Evolutionary conservation across 2,888 invertebrate species (phyloP).

Genomic region (Schizaphis graminum): DNA sequence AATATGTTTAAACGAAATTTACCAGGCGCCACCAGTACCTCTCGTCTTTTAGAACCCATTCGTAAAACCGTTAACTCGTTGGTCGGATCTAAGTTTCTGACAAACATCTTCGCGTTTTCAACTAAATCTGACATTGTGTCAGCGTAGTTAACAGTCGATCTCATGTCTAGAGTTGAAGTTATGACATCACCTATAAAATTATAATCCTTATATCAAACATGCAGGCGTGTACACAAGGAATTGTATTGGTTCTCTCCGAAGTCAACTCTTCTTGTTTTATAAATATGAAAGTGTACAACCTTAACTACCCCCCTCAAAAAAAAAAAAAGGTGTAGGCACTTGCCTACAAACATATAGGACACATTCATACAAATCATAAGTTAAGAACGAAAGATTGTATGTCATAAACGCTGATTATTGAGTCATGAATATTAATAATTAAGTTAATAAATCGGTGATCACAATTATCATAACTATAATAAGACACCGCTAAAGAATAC

Average conservation of each 20-base stretch:
- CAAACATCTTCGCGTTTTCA: constrained; percentile 91
- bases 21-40: constrained; percentile 96
- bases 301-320: no score
- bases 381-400: neutral
- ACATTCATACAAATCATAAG: neutral
- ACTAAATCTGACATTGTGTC: constrained; percentile 89
- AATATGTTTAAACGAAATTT: constrained; percentile 55
- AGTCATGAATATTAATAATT: neutral
- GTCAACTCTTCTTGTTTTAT: no score
- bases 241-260: no score
- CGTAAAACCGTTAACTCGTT: constrained; percentile 95
- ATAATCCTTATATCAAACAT: neutral
- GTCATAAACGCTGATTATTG: neutral
- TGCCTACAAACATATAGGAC: no score
- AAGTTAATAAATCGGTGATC: neutral
- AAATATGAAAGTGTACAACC: no score
- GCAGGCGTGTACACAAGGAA: no score
- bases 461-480: neutral
- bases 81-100: constrained; percentile 92
- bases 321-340: no score
- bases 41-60: constrained; percentile 94
- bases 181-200: constrained; percentile 82
- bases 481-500: constrained; percentile 67
- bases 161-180: constrained; percentile 92
- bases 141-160: constrained; percentile 94